Percentiles rank a stretch among this genome's conserved stretches.
Evolutionary conservation across 1,140 invertebrate species (phyloP).

Genomic region (fruit fly (Drosophila melanogaster)): Release_6_plus_ISO1_MT NT_037436.4:8684501-8685000

Average conservation of each 20-base stretch:
- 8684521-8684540: not conserved
- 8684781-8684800: constrained; percentile 70
- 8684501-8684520: not conserved
- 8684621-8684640: not conserved
- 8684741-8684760: constrained; percentile 48
- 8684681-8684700: constrained; percentile 1
- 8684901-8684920: constrained; percentile 54
- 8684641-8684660: not conserved
- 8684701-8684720: constrained; percentile 3
- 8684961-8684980: not conserved
- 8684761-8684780: constrained; percentile 31
- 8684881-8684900: constrained; percentile 80
- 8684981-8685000: not conserved
- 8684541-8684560: not conserved
- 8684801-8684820: constrained; percentile 75
- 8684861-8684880: constrained; percentile 67
- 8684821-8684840: constrained; percentile 69
- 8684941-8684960: constrained; percentile 1
- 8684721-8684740: constrained; percentile 53
- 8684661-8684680: constrained; percentile 5
- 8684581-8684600: not conserved
- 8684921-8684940: constrained; percentile 30
- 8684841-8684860: constrained; percentile 48
- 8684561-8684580: not conserved
- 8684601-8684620: not conserved